Percentiles rank a stretch among this genome's conserved stretches.
These are phyloP conservation scores for Chesias legatella DNA, from an alignment of 2,888 invertebrate species.

Conservation along the genomic window DNA sequence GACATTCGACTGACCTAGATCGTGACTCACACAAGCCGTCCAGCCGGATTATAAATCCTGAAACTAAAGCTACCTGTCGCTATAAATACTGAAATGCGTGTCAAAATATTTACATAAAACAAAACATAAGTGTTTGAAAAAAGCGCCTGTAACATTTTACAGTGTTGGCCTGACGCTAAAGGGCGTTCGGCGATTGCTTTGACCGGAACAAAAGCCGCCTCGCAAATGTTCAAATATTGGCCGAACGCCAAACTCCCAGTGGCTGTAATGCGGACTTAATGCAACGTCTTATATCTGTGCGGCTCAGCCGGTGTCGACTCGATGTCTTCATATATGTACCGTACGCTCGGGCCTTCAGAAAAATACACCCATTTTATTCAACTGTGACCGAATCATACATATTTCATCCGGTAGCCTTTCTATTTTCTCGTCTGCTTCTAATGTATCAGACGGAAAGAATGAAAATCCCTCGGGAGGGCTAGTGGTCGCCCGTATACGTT, in stretches of 20 bases:
- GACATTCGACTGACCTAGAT: constrained; percentile 7
- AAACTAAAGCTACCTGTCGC: constrained; percentile 5
- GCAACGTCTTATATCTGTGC: constrained; percentile 39
- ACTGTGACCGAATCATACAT: constrained; percentile 26
- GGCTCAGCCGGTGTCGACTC: constrained; percentile 32
- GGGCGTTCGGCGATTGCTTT: constrained; percentile 55
- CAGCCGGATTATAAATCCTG: too few relatives aligned
- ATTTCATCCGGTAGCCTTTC: constrained; percentile 23
- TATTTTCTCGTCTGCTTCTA: constrained; percentile 17
- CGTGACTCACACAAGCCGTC: not conserved
- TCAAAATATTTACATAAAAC: constrained; percentile 34
- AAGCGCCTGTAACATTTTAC: constrained; percentile 46
- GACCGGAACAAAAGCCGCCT: constrained; percentile 45
- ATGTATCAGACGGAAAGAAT: constrained; percentile 16
- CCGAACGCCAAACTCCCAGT: constrained; percentile 46
- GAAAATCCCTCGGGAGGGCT: constrained; percentile 18
- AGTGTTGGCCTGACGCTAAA: constrained; percentile 46
- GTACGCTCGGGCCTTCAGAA: constrained; percentile 4
- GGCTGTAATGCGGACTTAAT: constrained; percentile 42
- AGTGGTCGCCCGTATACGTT: constrained; percentile 23
- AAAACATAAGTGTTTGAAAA: constrained; percentile 38
- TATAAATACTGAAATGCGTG: constrained; percentile 23
- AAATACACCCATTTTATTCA: constrained; percentile 18
- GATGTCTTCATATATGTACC: constrained; percentile 26
- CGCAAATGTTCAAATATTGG: constrained; percentile 55